Percentiles rank a stretch among this genome's conserved stretches.
phyloP scores from a whole-genome alignment of 2,888 invertebrate species.

The Drosophila antonietae region DNA sequence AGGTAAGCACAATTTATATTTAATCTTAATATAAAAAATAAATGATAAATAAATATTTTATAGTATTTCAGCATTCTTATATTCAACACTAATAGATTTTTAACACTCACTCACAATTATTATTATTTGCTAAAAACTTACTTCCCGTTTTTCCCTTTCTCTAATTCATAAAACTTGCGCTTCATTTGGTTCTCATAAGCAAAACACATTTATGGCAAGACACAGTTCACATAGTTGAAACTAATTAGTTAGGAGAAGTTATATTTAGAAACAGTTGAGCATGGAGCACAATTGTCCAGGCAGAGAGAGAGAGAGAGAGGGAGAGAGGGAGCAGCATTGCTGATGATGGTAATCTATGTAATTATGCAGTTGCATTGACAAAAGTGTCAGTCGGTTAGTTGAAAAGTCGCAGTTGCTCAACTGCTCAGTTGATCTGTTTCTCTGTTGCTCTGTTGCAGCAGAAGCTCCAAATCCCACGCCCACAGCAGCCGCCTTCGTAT shows the following conservation, averaged over 20 bases:
- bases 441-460: constrained; percentile 6
- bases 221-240: constrained; percentile 29
- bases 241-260: constrained; percentile 49
- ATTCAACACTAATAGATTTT: not conserved
- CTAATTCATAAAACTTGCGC: not conserved
- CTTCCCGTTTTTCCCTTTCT: too few species aligned
- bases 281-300: constrained; percentile 42
- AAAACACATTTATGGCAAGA: constrained; percentile 4
- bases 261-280: constrained; percentile 58
- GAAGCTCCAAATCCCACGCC: constrained; percentile 57
- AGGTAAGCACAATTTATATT: too few species aligned
- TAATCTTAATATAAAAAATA: too few species aligned
- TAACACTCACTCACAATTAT: not conserved
- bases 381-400: constrained; percentile 78
- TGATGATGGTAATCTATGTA: constrained; percentile 52
- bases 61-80: too few species aligned
- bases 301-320: not conserved
- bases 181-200: constrained; percentile 1
- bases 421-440: constrained; percentile 6
- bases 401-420: constrained; percentile 51
- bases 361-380: constrained; percentile 69
- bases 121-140: not conserved
- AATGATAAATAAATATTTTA: too few species aligned
- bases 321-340: not conserved
- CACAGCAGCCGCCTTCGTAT: constrained; percentile 26